These are phyloP conservation scores for Parnassius orleans DNA, from an alignment of 2,888 invertebrate species.

Conservation along the genomic window DNA sequence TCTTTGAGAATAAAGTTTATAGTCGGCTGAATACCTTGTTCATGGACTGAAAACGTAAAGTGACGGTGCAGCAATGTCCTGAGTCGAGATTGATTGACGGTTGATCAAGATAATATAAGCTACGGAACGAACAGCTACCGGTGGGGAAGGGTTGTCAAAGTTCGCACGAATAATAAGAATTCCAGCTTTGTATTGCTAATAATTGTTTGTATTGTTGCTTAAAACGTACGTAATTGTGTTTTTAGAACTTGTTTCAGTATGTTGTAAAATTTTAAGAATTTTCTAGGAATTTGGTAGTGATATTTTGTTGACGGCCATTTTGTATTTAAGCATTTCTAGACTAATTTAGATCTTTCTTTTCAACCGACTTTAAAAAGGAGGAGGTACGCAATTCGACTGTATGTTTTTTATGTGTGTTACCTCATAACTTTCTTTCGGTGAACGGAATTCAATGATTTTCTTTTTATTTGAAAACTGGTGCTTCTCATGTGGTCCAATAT, in stretches of 20 bases:
- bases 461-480: too few species aligned
- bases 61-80: slow-evolving; percentile 31
- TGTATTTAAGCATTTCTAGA: too few species aligned
- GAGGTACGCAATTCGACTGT: too few species aligned
- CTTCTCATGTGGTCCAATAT: too few species aligned
- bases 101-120: slow-evolving; percentile 59
- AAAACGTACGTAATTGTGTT: neutral
- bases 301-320: too few species aligned
- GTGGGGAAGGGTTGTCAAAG: slow-evolving; percentile 37
- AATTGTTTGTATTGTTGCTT: slow-evolving; percentile 30
- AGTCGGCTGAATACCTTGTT: neutral
- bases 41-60: neutral
- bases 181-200: slow-evolving; percentile 39
- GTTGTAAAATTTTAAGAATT: slow-evolving; percentile 9
- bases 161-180: slow-evolving; percentile 37
- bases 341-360: too few species aligned
- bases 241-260: neutral
- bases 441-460: too few species aligned
- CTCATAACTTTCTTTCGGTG: too few species aligned
- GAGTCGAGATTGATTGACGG: slow-evolving; percentile 59
- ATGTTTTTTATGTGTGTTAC: too few species aligned
- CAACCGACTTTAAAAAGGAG: too few species aligned
- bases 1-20: neutral
- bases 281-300: too few species aligned
- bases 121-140: slow-evolving; percentile 58